Base-by-base conservation (phyloP, 53 echinoderm and acorn worm genomes). In the Luidia sarsii region DNA sequence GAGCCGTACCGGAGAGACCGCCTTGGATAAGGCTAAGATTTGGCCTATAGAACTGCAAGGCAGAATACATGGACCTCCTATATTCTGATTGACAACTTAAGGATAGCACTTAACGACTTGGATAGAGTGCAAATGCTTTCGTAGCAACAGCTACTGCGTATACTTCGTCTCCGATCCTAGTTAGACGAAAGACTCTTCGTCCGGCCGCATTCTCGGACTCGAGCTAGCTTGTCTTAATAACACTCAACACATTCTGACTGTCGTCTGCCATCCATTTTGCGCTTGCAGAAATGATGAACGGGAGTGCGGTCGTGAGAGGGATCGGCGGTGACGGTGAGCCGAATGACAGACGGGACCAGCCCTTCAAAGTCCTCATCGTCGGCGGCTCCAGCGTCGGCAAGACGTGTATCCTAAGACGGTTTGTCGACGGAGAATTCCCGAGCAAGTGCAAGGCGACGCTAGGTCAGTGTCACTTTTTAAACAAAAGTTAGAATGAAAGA, bases 381-480 rank as follows among this genome's bases (percentile, higher is more conserved):
- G 95, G 95, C 2, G 95, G 87, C 2, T 82, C 92, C 35, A 86
- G 91, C 28, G 95, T 95, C 28, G 95, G 95, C 0, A 95, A 95
- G 83, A 95, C 95, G 22, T 92, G 95, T 39, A 80, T 95, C 11
- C 68, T 95, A 2, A 84, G 83, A 63, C 64, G 95, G 35, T 95
- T 90, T 53, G 92, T 92, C 35, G 95, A 95, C 51, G 95, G 95
- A 25, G 92, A 90, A 30, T 92, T 90, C 50, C 90, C 92, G 3
- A 70, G 57, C 27, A 88, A 89, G 37, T 87, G 90, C 80, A 95
- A 95, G 64, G 88, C 95, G 7, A 97, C 97, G 2, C 64, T 97
- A 68, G 97, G 97, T 97, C 65, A 86, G 93, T 61, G 28, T 67
- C n/a, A n/a, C n/a, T n/a, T n/a, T n/a, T n/a, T n/a, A n/a, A n/a